Base-by-base conservation (phyloP, 2,113 vertebrate species). In the Ovibos moschatus region DNA sequence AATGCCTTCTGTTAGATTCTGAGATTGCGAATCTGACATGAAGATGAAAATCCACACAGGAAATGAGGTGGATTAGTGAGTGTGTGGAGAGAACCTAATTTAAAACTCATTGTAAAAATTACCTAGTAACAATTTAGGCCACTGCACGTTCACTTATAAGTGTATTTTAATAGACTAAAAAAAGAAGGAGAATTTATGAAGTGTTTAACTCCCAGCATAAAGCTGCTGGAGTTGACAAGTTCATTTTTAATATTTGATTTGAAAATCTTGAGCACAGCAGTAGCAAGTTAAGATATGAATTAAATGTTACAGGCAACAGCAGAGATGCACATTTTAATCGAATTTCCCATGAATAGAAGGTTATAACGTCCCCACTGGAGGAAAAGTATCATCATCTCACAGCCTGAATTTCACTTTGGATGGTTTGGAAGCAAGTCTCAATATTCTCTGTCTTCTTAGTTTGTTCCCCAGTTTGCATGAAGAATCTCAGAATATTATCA, bases 341-440 rank as follows among this genome's bases (percentile, higher is more conserved):
- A 30, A 79, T 96, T 97, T 43, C 50, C 50, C 28, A 28, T 88
- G 19, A 96, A 99, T 98, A 97, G 97, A 97, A 96, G 25, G 50
- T 97, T 97, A 88, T 92, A 76, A 94, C 86, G 78, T 95, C 50
- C 15, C 95, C 33, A 40, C n/a, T 76, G 76, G 83, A 95, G 4
- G 36, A 91, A 96, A 98, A 98, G 97, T 82, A n/a, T 98, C 96
- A 96, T 98, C 94, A 88, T 94, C 92, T 97, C 90, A 15, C 97
- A 88, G 94, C 97, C 83, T 98, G 98, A 99, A 98, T 96, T 97
- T 98, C 97, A 97, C 93, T 96, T 96, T 96, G 98, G 97, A 98
- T 98, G 98, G 97, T 98, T 97, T 91, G 87, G 55, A 43, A 67
- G 96, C 92, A 7, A 40, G 55, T 87, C 4, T 86, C 96, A 89